Percentiles rank a stretch among this genome's conserved stretches.
These are phyloP conservation scores for Cyclina sinensis DNA, from an alignment of 1,140 invertebrate genomes.

Conservation along the genomic window DNA sequence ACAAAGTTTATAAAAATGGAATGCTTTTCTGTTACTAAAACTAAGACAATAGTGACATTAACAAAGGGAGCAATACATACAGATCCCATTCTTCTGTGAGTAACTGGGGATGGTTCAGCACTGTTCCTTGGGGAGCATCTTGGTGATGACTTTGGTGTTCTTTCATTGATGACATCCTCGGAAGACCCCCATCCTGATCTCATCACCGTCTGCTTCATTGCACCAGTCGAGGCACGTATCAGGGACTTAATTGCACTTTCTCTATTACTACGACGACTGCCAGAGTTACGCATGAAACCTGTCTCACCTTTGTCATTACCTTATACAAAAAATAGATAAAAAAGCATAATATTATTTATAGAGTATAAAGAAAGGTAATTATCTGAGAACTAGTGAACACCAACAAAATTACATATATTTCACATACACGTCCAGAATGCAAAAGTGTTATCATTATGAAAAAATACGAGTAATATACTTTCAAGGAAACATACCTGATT, in stretches of 20 bases:
- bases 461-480: too few species aligned
- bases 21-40: too few species aligned
- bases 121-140: constrained; percentile 47
- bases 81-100: constrained; percentile 43
- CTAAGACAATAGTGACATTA: too few species aligned
- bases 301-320: constrained; percentile 32
- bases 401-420: too few species aligned
- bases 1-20: too few species aligned
- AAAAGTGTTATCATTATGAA: too few species aligned
- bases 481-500: constrained; percentile 14
- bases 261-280: constrained; percentile 56
- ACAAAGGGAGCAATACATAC: too few species aligned
- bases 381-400: not conserved
- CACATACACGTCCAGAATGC: too few species aligned
- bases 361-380: not conserved
- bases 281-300: constrained; percentile 45
- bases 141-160: constrained; percentile 30
- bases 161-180: constrained; percentile 31
- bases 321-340: not conserved
- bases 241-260: constrained; percentile 56
- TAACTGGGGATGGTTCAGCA: constrained; percentile 59
- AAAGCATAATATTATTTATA: too few species aligned
- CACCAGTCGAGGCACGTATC: constrained; percentile 50
- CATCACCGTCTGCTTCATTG: constrained; percentile 56
- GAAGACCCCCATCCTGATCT: constrained; percentile 37